These are phyloP conservation scores for Heliangelus exortis DNA, from an alignment of 2,797 vertebrate genomes.

Conservation along the genomic window DNA sequence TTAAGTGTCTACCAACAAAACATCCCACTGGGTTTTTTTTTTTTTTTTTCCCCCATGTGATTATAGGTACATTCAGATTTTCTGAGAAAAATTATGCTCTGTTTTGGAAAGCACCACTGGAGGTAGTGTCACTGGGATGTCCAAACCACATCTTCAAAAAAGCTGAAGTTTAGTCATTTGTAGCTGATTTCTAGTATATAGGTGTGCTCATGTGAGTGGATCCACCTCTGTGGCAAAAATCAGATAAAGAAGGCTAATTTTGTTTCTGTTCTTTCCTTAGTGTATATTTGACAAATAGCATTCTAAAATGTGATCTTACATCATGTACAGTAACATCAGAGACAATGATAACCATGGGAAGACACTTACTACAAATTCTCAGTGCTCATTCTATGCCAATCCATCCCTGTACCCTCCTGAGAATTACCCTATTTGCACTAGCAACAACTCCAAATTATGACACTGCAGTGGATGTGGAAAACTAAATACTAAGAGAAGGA, in stretches of 20 bases:
- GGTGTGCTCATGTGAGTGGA: background rate
- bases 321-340: background rate
- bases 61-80: slow-evolving; percentile 34
- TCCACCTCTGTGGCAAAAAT: slow-evolving; percentile 39
- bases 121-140: slow-evolving; percentile 41
- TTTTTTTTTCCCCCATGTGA: background rate
- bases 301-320: background rate
- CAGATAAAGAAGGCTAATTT: background rate
- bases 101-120: slow-evolving; percentile 61
- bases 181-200: slow-evolving; percentile 18
- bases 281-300: background rate
- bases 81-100: slow-evolving; percentile 34
- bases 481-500: background rate
- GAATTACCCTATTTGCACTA: background rate
- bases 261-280: slow-evolving; percentile 13
- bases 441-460: background rate
- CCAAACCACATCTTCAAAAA: slow-evolving; percentile 38
- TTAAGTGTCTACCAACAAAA: slow-evolving; percentile 40
- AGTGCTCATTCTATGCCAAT: background rate
- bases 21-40: background rate
- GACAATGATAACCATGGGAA: background rate
- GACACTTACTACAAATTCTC: background rate
- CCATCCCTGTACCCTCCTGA: background rate
- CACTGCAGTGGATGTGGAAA: background rate
- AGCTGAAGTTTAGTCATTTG: slow-evolving; percentile 40